Evolutionary conservation across 2,113 vertebrate genomes (phyloP).

Genomic region (Sceloporus tristichus): DNA sequence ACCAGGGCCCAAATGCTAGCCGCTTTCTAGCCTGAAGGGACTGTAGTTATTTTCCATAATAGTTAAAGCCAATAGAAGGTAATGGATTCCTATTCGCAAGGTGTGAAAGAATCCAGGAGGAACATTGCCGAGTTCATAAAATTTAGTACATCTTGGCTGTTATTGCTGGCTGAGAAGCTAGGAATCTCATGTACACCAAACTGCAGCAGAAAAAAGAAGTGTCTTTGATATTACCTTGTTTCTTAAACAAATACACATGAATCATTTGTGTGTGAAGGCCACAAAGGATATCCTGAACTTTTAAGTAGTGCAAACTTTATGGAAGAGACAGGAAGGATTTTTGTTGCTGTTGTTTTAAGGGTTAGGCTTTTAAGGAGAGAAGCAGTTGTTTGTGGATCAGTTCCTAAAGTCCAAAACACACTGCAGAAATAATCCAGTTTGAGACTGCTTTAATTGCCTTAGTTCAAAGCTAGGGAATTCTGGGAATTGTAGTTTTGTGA

Average conservation of each 20-base stretch:
- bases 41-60: slow-evolving; percentile 58
- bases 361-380: not conserved
- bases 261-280: slow-evolving; percentile 44
- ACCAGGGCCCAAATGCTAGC: slow-evolving; percentile 42
- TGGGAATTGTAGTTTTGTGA: too few species aligned
- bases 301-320: not conserved
- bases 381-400: not conserved
- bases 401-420: too few species aligned
- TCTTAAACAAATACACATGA: slow-evolving; percentile 19
- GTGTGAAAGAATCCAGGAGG: slow-evolving; percentile 43
- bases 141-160: slow-evolving; percentile 38
- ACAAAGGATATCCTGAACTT: slow-evolving; percentile 12
- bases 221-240: not conserved
- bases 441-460: too few species aligned
- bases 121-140: slow-evolving; percentile 10
- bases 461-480: too few species aligned
- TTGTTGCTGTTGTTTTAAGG: not conserved
- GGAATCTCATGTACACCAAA: slow-evolving; percentile 27
- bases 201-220: not conserved
- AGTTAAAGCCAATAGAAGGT: slow-evolving; percentile 44
- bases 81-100: slow-evolving; percentile 43
- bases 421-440: too few species aligned
- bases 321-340: slow-evolving; percentile 20
- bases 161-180: slow-evolving; percentile 39
- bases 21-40: slow-evolving; percentile 44